Percentiles rank a stretch among this genome's conserved stretches.
These are phyloP conservation scores for Suricata suricatta DNA, from an alignment of 2,113 vertebrate genomes.

Conservation along the genomic window DNA sequence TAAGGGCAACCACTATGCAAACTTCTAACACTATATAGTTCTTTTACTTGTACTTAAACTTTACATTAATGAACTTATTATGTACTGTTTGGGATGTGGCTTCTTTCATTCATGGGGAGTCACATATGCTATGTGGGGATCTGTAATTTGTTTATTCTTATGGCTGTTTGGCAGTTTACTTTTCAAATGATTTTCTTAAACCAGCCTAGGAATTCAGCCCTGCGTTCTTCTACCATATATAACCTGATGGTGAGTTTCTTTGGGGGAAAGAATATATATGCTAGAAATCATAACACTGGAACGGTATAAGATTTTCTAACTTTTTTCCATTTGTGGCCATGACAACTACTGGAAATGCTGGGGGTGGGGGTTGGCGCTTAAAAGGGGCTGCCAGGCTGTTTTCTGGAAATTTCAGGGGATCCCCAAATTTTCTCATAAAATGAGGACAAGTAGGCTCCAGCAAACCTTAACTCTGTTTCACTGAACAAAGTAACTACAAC, in stretches of 20 bases:
- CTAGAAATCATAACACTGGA: not conserved
- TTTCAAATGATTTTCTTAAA: conserved; percentile 14
- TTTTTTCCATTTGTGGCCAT: not conserved
- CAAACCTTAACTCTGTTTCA: not conserved
- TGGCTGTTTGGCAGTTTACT: not conserved
- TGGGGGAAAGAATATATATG: not conserved
- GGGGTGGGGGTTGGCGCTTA: not conserved
- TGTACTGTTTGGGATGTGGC: not conserved
- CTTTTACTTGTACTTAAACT: not conserved
- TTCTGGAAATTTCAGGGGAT: conserved; percentile 29
- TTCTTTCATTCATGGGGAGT: not conserved
- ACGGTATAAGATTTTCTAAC: not conserved
- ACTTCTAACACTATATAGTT: not conserved
- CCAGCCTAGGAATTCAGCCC: not conserved
- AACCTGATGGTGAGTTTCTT: not conserved
- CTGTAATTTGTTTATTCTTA: conserved; percentile 13
- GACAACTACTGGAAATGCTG: not conserved
- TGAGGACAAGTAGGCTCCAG: not conserved
- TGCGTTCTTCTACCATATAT: not conserved
- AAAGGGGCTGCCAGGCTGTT: not conserved
- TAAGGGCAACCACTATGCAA: not conserved
- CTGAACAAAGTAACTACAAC: not conserved
- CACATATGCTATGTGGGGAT: not conserved
- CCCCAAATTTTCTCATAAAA: not conserved
- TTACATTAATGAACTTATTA: not conserved